phyloP scores from a whole-genome alignment of 2,113 vertebrate species.

The Argyrosomus japonicus region DNA sequence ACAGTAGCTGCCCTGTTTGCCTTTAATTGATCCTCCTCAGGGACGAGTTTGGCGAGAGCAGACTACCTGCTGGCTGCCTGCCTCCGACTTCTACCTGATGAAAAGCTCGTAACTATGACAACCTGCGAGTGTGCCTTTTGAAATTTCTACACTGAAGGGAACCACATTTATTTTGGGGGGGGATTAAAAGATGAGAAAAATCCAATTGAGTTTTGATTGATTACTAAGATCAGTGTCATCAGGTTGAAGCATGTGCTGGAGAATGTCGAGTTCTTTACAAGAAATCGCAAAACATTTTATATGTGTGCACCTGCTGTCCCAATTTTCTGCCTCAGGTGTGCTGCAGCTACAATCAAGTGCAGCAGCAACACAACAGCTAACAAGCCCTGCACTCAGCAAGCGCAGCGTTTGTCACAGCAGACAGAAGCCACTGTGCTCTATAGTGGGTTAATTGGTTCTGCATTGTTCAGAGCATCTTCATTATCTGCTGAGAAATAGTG shows the following conservation, averaged over 20 bases:
- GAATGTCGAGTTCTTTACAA: background rate
- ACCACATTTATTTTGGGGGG: background rate
- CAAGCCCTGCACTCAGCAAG: conserved; percentile 17
- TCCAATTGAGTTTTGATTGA: background rate
- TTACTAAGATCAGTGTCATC: background rate
- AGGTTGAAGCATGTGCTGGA: background rate
- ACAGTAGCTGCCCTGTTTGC: conserved; percentile 39
- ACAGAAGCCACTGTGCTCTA: conserved; percentile 17
- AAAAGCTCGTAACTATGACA: conserved; percentile 55
- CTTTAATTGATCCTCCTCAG: conserved; percentile 65
- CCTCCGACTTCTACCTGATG: conserved; percentile 29
- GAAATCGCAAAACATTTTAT: background rate
- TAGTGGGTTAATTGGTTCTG: conserved; percentile 45
- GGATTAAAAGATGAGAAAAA: background rate
- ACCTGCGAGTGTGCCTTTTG: background rate
- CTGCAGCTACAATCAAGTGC: conserved; percentile 12
- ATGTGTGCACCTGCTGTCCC: conserved; percentile 39
- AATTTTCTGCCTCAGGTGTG: conserved; percentile 48
- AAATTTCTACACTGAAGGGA: background rate
- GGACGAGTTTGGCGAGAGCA: conserved; percentile 37
- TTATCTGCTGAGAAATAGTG: conserved; percentile 39
- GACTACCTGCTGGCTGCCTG: conserved; percentile 57
- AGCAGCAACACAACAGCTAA: conserved; percentile 13
- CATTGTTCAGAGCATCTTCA: conserved; percentile 44
- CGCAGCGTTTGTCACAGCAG: conserved; percentile 26